Conservation (phyloP, 2,113 vertebrate genomes). For the Siniperca knerii region DNA sequence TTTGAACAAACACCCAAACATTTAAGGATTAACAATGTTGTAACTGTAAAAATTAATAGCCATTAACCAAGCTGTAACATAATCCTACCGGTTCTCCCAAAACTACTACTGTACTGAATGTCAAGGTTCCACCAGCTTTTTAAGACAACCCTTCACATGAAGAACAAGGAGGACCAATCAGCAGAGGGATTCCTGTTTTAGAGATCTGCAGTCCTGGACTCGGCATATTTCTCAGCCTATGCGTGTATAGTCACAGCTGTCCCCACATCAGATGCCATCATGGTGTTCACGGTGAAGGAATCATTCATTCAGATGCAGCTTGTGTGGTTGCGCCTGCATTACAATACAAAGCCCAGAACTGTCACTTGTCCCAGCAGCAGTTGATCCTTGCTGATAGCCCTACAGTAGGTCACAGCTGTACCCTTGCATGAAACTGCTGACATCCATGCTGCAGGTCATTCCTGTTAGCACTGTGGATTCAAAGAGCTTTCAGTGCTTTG, state of each 20-base stretch:
- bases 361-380: constrained; percentile 3
- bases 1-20: no score
- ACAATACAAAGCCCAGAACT: not conserved
- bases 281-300: not conserved
- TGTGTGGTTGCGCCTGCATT: not conserved
- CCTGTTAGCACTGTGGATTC: not conserved
- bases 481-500: not conserved
- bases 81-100: no score
- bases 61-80: no score
- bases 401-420: not conserved
- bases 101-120: no score
- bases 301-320: constrained; percentile 6
- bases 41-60: no score
- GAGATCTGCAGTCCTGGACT: not conserved
- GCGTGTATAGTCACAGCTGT: not conserved
- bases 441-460: not conserved
- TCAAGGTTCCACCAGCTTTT: no score
- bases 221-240: not conserved
- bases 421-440: constrained; percentile 10
- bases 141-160: no score
- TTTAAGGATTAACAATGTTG: no score
- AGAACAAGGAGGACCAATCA: no score
- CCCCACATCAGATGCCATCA: not conserved
- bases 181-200: not conserved
- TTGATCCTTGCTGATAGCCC: constrained; percentile 7